phyloP scores from a whole-genome alignment of 2,113 vertebrate species.

The Hippocampus abdominalis region DNA sequence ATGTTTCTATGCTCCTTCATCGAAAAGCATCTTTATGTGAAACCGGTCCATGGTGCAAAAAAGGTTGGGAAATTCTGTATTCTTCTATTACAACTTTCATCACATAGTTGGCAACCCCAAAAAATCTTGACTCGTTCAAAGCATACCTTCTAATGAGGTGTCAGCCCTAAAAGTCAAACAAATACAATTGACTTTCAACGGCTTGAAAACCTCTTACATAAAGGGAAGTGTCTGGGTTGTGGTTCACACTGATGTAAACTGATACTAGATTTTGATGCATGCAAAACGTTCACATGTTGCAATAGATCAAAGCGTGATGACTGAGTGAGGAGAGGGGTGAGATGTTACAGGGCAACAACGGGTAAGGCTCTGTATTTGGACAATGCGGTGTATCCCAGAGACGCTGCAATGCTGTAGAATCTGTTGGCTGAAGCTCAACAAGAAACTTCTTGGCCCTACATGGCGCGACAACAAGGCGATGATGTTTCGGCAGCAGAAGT shows the following conservation, averaged over 20 bases:
- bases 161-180: too few relatives aligned
- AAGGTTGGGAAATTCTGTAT: too few relatives aligned
- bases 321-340: neutral
- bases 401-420: conserved; percentile 18
- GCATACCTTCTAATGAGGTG: too few relatives aligned
- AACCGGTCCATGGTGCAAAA: too few relatives aligned
- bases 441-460: conserved; percentile 50
- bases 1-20: too few relatives aligned
- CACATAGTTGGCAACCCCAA: too few relatives aligned
- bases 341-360: conserved; percentile 8
- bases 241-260: neutral
- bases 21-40: too few relatives aligned
- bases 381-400: neutral
- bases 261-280: neutral
- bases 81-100: too few relatives aligned
- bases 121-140: too few relatives aligned
- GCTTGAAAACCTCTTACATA: neutral
- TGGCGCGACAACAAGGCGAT: conserved; percentile 31
- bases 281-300: neutral
- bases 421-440: conserved; percentile 36
- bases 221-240: neutral
- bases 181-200: too few relatives aligned
- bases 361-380: conserved; percentile 21
- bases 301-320: neutral
- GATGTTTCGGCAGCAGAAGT: conserved; percentile 36